Conservation (phyloP, 2,888 invertebrate species). For the Chrysopilus asiliformis region DNA sequence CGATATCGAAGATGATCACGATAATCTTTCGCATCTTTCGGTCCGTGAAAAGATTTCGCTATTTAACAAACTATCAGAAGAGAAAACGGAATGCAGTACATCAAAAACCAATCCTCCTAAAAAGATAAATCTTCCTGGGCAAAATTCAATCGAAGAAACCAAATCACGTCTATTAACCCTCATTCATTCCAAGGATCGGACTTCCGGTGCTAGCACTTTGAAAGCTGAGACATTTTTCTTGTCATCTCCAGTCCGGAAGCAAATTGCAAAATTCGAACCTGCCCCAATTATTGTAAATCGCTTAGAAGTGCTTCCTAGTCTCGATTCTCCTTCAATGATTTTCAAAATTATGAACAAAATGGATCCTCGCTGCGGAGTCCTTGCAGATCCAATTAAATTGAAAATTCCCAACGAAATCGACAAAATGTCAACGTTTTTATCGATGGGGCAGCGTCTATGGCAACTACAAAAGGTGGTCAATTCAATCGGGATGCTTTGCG, state of each 20-base stretch:
- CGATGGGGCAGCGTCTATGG: no score
- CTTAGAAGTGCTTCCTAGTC: no score
- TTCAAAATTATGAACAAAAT: no score
- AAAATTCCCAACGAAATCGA: no score
- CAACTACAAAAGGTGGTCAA: no score
- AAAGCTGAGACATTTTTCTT: not conserved
- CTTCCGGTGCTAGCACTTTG: not conserved
- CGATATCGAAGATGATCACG: no score
- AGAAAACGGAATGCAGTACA: not conserved
- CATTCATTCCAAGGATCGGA: not conserved
- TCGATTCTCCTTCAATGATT: no score
- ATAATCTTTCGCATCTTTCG: not conserved
- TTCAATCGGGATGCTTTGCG: no score
- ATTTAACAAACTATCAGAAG: constrained; percentile 4
- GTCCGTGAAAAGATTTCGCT: constrained; percentile 1
- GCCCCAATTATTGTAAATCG: no score
- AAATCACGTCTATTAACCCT: constrained; percentile 2
- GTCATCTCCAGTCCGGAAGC: constrained; percentile 3
- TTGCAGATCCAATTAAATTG: no score
- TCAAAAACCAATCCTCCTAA: not conserved
- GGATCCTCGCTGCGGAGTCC: no score
- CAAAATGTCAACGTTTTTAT: no score
- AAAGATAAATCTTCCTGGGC: not conserved
- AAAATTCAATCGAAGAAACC: not conserved
- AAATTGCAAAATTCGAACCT: constrained; percentile 7